Base-by-base conservation (phyloP, 2,888 invertebrate genomes). In the Thumatha senex region DNA sequence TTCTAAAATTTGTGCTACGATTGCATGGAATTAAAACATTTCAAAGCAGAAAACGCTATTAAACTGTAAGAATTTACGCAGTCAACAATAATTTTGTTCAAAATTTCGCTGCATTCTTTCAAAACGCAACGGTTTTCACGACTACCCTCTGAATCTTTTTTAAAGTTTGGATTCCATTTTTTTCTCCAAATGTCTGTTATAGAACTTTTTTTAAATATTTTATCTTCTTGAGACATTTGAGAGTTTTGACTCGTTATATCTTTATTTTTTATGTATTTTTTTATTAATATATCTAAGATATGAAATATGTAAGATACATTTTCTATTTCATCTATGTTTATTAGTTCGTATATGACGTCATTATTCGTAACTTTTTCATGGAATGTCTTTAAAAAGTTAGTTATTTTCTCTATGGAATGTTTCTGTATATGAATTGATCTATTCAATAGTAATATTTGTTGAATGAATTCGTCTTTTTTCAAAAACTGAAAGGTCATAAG, bases 11-110 rank as follows among this genome's bases (percentile, higher is more conserved):
- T n/a, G n/a, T n/a, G 11, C 71, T 68, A 75, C 57, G 55, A 57
- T 65, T 90, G 89, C 50, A 89, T 69, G 7, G 79, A 56, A 76
- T 90, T 91, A 46, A 86, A 89, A 63, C 89, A 88, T 48, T 86
- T 84, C 1, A 91, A 56, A 0, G 90, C 89, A 0, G 74, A 72
- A 59, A 70, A 91, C 0, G 89, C 76, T 0, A 90, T 51, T 2
- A 91, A 67, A 42, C 87, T 84, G 2, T 87, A 91, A 0, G 75
- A 74, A 0, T 79, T 76, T 63, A 90, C 84, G 13, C 82, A 81
- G 11, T 73, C 64, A 0, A 89, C 81, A 0, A 89, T 74, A 1
- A 89, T 67, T 60, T 78, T 86, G 30, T 89, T 89, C 36, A 91
- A 68, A 34, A 86, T 58, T 0, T 78, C 77, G 12, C 79, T 72